Percentiles rank a stretch among this genome's conserved stretches.
Conservation (phyloP, 2,797 vertebrate genomes). For the Sebastes dallii region DNA sequence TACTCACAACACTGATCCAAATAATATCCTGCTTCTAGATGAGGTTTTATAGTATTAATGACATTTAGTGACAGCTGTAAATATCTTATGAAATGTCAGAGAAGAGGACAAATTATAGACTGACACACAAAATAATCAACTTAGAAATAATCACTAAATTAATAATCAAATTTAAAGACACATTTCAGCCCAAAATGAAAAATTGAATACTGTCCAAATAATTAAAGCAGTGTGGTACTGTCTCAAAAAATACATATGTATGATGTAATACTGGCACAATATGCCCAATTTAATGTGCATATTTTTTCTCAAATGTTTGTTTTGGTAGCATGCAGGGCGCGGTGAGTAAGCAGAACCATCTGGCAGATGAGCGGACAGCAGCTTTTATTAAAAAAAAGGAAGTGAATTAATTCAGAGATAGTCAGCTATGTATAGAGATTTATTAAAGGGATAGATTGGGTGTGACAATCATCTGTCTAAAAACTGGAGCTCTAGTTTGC, state of each 20-base stretch:
- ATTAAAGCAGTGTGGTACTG: too few relatives aligned
- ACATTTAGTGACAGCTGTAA: background rate
- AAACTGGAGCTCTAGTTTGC: background rate
- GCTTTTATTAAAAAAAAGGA: background rate
- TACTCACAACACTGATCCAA: background rate
- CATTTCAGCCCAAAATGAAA: background rate
- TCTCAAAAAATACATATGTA: background rate
- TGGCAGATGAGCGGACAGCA: background rate
- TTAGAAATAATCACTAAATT: background rate
- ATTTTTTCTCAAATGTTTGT: slow-evolving; percentile 2
- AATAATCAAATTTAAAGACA: background rate
- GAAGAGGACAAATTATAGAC: background rate
- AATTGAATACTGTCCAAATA: background rate
- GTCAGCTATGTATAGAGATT: background rate
- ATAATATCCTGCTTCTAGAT: background rate
- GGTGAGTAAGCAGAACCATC: slow-evolving; percentile 27
- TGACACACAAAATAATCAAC: background rate
- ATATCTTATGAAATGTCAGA: background rate
- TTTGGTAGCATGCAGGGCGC: background rate
- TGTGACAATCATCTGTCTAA: background rate
- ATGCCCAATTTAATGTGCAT: background rate
- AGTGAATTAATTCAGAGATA: background rate
- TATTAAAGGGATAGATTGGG: background rate
- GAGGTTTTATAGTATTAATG: background rate
- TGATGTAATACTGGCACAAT: slow-evolving; percentile 5